Conservation (phyloP, 2,113 vertebrate genomes). For the Dermatemys mawii region DNA sequence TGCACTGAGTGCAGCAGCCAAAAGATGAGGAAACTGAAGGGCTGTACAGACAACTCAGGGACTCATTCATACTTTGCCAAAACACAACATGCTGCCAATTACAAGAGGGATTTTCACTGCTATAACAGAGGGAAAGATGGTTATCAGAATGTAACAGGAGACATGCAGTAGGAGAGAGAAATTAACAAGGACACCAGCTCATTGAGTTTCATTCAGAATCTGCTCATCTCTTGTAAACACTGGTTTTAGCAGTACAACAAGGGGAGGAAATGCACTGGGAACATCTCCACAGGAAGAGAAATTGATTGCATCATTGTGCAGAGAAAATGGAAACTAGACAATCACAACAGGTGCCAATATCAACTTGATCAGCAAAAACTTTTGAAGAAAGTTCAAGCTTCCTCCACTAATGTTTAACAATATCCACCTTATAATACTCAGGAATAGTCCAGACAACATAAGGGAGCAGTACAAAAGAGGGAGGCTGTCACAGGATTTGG, state of each 20-base stretch:
- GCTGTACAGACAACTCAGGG: constrained; percentile 8
- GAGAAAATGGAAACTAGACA: not conserved
- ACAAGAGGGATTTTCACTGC: not conserved
- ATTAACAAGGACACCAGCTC: not conserved
- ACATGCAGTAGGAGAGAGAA: accelerated
- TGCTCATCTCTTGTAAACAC: not conserved
- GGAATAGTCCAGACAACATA: not conserved
- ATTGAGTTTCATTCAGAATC: accelerated
- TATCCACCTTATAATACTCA: not conserved
- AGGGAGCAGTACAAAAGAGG: constrained; percentile 31
- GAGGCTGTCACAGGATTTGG: not conserved
- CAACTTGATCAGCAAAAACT: constrained; percentile 15
- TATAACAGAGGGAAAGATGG: not conserved
- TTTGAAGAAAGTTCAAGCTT: constrained; percentile 27
- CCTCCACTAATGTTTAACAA: not conserved
- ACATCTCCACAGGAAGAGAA: not conserved
- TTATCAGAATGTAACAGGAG: not conserved
- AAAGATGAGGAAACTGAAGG: not conserved
- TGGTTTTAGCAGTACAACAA: constrained; percentile 7
- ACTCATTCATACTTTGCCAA: constrained; percentile 17
- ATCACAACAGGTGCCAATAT: constrained; percentile 19
- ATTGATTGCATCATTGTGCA: not conserved
- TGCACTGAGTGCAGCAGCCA: not conserved
- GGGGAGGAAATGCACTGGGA: constrained; percentile 28
- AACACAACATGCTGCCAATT: not conserved